Conservation (phyloP, 2,113 vertebrate genomes). For the Piaya cayana region DNA sequence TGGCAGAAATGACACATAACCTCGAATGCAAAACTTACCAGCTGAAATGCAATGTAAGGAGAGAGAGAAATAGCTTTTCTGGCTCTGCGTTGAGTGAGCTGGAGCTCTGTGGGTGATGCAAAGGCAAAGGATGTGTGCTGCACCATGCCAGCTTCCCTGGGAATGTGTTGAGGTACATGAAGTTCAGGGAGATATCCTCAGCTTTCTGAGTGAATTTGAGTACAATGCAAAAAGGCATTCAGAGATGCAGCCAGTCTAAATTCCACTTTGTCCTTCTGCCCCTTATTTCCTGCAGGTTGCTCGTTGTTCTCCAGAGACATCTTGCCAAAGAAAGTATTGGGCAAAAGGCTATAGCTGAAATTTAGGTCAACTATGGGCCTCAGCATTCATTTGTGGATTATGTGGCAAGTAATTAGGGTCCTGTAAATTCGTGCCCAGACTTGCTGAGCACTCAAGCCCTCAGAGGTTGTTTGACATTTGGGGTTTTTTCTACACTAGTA, state of each 20-base stretch:
- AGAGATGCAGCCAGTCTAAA: not conserved
- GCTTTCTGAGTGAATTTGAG: not conserved
- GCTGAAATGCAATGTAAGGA: not conserved
- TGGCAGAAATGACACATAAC: not conserved
- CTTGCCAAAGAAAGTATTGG: not conserved
- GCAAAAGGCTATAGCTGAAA: not conserved
- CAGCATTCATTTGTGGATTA: not conserved
- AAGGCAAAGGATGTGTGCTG: accelerated
- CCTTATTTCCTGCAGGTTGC: not conserved
- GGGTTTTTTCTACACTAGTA: not conserved
- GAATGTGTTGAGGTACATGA: not conserved
- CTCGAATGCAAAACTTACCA: not conserved
- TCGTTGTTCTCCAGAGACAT: not conserved
- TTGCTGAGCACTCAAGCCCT: not conserved
- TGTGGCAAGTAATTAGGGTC: not conserved
- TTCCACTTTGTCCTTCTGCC: not conserved
- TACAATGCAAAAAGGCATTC: not conserved
- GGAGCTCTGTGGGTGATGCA: not conserved
- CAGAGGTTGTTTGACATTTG: not conserved
- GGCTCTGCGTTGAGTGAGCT: not conserved
- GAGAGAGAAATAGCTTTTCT: not conserved
- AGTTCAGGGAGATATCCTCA: not conserved
- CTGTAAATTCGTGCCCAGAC: not conserved
- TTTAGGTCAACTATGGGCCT: not conserved
- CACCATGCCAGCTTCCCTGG: accelerated